These are phyloP conservation scores for Drosophila lutescens DNA, from an alignment of 2,888 invertebrate genomes.

Conservation along the genomic window DNA sequence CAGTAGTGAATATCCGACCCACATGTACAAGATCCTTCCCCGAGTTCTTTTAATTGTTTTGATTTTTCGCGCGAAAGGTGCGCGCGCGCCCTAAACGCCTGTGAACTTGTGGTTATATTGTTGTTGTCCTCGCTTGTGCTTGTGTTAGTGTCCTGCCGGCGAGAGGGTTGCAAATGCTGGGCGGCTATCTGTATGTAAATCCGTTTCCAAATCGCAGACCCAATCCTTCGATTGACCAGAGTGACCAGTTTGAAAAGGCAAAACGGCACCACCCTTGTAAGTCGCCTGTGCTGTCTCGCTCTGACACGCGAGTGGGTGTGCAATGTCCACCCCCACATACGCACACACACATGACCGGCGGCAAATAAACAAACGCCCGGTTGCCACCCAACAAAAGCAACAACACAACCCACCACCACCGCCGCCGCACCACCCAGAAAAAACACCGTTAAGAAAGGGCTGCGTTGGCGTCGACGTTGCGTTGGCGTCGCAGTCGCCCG, in stretches of 20 bases:
- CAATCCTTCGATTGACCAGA: conserved; percentile 24
- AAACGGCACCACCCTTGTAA: conserved; percentile 32
- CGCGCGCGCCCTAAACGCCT: conserved; percentile 33
- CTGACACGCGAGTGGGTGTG: conserved; percentile 29
- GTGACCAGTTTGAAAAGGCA: conserved; percentile 27
- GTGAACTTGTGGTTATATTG: conserved; percentile 6
- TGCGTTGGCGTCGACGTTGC: conserved; percentile 43
- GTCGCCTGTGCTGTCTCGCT: conserved; percentile 27
- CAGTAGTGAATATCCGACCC: not conserved
- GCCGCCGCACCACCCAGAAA: conserved; percentile 39
- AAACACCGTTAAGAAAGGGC: conserved; percentile 52
- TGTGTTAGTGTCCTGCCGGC: conserved; percentile 16
- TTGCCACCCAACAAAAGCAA: conserved; percentile 32
- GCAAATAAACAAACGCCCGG: conserved; percentile 51
- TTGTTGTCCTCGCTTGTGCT: conserved; percentile 21
- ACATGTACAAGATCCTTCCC: not conserved
- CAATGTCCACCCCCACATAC: conserved; percentile 74
- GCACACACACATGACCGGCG: conserved; percentile 59
- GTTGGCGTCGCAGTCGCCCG: conserved; percentile 28
- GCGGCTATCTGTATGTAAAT: conserved; percentile 8
- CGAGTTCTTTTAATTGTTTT: not conserved
- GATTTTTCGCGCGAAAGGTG: conserved; percentile 31
- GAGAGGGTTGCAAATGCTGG: conserved; percentile 38
- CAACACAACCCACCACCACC: conserved; percentile 36
- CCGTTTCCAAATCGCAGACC: not conserved